Evolutionary conservation across 2,113 vertebrate genomes (phyloP), one percentile per base, ranked within the genome.

Genomic region (Aleadryas rufinucha): DNA sequence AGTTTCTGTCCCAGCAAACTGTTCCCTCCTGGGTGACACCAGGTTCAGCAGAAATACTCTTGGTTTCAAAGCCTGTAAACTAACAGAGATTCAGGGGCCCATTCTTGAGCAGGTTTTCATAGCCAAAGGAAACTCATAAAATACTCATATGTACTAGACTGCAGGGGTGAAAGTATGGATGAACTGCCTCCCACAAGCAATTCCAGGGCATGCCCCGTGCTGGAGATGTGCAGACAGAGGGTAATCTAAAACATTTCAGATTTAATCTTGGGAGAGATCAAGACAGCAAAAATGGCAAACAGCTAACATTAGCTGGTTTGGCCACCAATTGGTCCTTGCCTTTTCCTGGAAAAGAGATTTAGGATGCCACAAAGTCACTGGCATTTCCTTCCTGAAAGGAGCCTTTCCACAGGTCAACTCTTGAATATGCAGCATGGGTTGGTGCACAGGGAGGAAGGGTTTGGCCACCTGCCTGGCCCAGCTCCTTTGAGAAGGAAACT

Each of bases 351-450:
- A 39, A 0, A 76, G 14, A 76, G 33, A 54, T 63, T 68, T n/a
- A 71, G 3, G 3, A 75, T 41, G 22, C 37, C 23, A 53, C 7
- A 41, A 50, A 42, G 11, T 31, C 53, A 57, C 20, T 22, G 37
- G 23, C 15, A 45, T 42, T 71, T 83, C 18, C 31, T 10, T 65
- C 24, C 49, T 26, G 10, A 64, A 78, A 52, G 39, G 9, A 89
- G n/a, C 30, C 20, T 60, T 91, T 81, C 16, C 42, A 37, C 15
- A 27, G 27, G 13, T 3, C 26, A 56, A 6, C 11, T 69, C 49
- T 28, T 4, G 0, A 0, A 1, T 23, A 7, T 3, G 14, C 33
- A 52, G 42, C 27, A 44, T 0, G 4, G 28, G 49, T 49, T 85
- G 11, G 21, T 16, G 4, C 28, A 44, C 27, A 60, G 14, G 63